Evolutionary conservation across 1,140 invertebrate species (phyloP), one percentile per base, ranked within the genome.

Genomic region (Cyrtorhinus lividipennis): DNA sequence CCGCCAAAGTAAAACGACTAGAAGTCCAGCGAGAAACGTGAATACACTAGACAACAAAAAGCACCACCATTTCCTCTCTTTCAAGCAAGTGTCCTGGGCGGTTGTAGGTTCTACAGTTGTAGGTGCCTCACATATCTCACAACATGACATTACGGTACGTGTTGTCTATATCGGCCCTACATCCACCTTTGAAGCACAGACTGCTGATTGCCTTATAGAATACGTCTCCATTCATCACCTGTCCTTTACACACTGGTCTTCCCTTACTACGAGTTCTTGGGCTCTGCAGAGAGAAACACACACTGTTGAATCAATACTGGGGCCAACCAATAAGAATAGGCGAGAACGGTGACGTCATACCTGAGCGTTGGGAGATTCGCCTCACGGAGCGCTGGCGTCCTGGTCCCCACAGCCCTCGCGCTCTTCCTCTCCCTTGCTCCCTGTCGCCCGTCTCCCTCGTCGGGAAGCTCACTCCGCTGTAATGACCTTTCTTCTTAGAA

Each of bases 41-140:
- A 95, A 91, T 72, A 96, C 90, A 80, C 91, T 95, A 72, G 93
- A 96, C 65, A 95, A 81, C 70, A 98, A 80, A 79, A 97, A 97
- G 79, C 90, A 94, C 89, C 90, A 95, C 84, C 90, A 95, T 82
- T 90, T 92, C 74, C 91, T 81, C 71, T 86, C 86, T 78, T 83
- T 81, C 72, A 92, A 84, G 79, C 91, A 93, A 73, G 84, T 81
- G 72, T 82, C 81, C 73, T 78, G 75, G 75, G 80, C 75, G 79
- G 79, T 23, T 27, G 27, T 24, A 13, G 62, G 62, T 53, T 53
- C 48, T 2, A 23, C 44, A 23, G 62, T 22, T 48, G 27, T 20
- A 20, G 53, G 45, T 24, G 56, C 56, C n/a, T 64, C 65, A 59
- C 67, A 68, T 26, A 56, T 53, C 56, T 62, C 65, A 38, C 63